phyloP scores from a whole-genome alignment of 2,888 invertebrate genomes.

The Enchytraeus crypticus region DNA sequence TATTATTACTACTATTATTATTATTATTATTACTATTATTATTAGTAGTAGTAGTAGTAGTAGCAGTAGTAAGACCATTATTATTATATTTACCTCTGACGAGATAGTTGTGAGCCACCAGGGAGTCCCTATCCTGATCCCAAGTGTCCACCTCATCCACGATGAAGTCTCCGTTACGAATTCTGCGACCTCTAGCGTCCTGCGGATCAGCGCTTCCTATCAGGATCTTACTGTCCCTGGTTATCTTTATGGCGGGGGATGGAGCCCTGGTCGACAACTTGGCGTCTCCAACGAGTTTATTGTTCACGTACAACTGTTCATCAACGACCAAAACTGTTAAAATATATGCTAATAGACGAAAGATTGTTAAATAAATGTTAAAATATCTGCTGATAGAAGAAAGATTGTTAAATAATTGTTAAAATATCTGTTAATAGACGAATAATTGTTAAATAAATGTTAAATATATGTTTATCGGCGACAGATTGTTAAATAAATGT shows the following conservation, averaged over 20 bases:
- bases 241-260: neutral
- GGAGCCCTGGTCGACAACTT: neutral
- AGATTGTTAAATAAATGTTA: too few relatives aligned
- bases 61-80: neutral
- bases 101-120: constrained; percentile 30
- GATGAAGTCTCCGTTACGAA: constrained; percentile 13
- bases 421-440: too few relatives aligned
- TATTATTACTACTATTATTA: neutral
- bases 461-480: too few relatives aligned
- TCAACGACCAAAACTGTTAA: too few relatives aligned
- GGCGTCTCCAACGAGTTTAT: constrained; percentile 14
- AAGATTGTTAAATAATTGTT: neutral
- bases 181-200: constrained; percentile 3
- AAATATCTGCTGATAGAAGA: neutral
- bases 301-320: constrained; percentile 23
- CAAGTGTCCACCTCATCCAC: constrained; percentile 35
- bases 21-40: neutral
- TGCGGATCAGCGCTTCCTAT: constrained; percentile 25
- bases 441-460: too few relatives aligned
- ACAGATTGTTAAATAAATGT: too few relatives aligned
- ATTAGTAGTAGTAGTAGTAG: too few relatives aligned
- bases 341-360: too few relatives aligned
- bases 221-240: constrained; percentile 9
- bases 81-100: constrained; percentile 17
- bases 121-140: constrained; percentile 36